These are phyloP conservation scores for Urocolius indicus DNA, from an alignment of 2,113 vertebrate species.

Conservation along the genomic window DNA sequence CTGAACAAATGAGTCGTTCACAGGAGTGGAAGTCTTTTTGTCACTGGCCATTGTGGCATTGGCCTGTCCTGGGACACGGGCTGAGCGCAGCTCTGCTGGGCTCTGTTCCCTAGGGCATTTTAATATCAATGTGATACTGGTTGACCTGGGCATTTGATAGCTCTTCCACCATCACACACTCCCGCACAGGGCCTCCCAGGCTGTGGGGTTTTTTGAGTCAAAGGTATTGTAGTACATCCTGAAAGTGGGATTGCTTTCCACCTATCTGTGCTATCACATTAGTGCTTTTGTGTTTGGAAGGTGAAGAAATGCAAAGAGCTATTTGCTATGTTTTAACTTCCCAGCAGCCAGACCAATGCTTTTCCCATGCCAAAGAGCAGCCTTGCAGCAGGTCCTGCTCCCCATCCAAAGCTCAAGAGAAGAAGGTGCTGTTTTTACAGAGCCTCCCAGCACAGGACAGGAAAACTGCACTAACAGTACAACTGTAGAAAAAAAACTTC, in stretches of 20 bases:
- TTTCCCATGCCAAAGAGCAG: neutral
- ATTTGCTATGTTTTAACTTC: neutral
- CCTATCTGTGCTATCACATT: neutral
- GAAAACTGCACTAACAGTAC: neutral
- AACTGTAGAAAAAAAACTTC: neutral
- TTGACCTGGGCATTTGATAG: neutral
- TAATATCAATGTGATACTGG: rapidly evolving
- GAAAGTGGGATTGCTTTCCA: neutral
- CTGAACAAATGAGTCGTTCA: neutral
- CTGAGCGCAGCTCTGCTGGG: neutral
- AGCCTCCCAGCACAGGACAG: neutral
- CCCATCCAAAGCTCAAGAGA: neutral
- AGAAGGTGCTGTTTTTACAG: neutral
- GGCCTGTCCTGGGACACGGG: neutral
- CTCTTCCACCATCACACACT: neutral
- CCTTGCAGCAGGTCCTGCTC: neutral
- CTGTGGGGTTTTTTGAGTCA: rapidly evolving
- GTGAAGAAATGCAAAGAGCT: neutral
- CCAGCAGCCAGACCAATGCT: neutral
- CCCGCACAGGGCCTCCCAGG: neutral
- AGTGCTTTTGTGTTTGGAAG: neutral
- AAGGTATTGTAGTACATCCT: neutral
- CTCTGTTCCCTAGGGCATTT: neutral
- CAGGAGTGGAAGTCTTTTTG: neutral
- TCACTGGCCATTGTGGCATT: neutral